A percentile compares a stretch with the other conserved stretches of the same genome.
Evolutionary conservation across 2,113 vertebrate species (phyloP).

Genomic region (Chionomys nivalis): DNA sequence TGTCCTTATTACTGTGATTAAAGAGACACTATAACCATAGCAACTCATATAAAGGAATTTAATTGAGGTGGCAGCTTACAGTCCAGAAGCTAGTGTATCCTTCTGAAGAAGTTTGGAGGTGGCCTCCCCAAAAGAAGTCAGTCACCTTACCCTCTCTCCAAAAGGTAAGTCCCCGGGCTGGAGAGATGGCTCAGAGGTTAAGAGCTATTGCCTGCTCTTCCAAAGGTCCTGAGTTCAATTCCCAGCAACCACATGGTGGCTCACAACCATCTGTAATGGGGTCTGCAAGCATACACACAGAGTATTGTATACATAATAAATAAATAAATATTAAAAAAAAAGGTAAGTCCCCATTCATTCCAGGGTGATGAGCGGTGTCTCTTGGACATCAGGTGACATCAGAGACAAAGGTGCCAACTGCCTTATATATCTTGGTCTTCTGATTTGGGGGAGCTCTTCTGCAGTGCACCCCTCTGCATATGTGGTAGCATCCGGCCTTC

Average conservation of each 20-base stretch:
- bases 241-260: too few relatives aligned
- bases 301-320: too few relatives aligned
- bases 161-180: not conserved
- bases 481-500: not conserved
- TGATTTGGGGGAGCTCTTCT: not conserved
- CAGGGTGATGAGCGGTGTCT: not conserved
- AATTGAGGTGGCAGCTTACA: not conserved
- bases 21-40: not conserved
- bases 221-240: too few relatives aligned
- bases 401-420: not conserved
- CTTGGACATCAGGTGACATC: not conserved
- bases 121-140: not conserved
- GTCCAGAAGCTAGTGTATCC: not conserved
- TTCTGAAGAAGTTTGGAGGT: not conserved
- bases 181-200: too few relatives aligned
- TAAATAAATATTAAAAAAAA: too few relatives aligned
- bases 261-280: too few relatives aligned
- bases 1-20: not conserved
- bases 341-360: not conserved
- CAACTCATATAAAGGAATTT: not conserved
- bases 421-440: not conserved
- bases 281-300: too few relatives aligned
- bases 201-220: too few relatives aligned
- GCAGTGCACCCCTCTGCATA: not conserved
- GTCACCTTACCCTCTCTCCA: not conserved